Evolutionary conservation across 2,888 invertebrate species (phyloP).

Genomic region (Heliconius erato): DNA sequence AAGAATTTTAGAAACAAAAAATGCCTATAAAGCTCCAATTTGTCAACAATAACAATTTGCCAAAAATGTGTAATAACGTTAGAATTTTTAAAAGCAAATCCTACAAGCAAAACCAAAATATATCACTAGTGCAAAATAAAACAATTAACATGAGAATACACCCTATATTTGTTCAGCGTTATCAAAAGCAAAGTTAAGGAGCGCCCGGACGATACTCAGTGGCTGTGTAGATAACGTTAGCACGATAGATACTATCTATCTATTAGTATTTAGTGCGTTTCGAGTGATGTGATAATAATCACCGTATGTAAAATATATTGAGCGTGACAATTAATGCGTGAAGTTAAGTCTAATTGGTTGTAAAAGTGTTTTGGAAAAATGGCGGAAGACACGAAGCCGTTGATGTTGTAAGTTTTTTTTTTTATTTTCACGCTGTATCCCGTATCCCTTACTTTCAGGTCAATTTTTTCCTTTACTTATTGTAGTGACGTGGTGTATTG

Average conservation of each 20-base stretch:
- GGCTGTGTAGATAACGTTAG: slow-evolving; percentile 49
- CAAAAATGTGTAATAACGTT: background rate
- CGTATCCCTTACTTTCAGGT: background rate
- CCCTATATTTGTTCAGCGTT: slow-evolving; percentile 58
- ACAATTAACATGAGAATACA: slow-evolving; percentile 38
- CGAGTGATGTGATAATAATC: slow-evolving; percentile 46
- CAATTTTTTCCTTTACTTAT: too few species aligned
- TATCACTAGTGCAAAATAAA: background rate
- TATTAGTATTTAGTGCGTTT: slow-evolving; percentile 42
- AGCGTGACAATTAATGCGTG: slow-evolving; percentile 1
- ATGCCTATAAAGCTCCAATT: background rate
- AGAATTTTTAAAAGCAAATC: background rate
- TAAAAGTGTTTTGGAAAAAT: slow-evolving; percentile 55
- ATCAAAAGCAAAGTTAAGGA: slow-evolving; percentile 58
- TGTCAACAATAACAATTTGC: background rate
- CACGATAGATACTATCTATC: slow-evolving; percentile 30
- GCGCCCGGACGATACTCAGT: slow-evolving; percentile 50
- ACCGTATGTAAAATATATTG: background rate
- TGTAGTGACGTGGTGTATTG: too few species aligned
- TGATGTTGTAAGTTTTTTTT: slow-evolving; percentile 70
- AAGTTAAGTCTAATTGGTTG: slow-evolving; percentile 21
- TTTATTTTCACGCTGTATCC: background rate
- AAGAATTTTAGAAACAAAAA: background rate
- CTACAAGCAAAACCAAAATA: background rate
- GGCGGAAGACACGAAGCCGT: slow-evolving; percentile 68